Percentiles rank a stretch among this genome's conserved stretches.
Evolutionary conservation across 2,797 vertebrate species (phyloP).

Genomic region (Squalus acanthias): DNA sequence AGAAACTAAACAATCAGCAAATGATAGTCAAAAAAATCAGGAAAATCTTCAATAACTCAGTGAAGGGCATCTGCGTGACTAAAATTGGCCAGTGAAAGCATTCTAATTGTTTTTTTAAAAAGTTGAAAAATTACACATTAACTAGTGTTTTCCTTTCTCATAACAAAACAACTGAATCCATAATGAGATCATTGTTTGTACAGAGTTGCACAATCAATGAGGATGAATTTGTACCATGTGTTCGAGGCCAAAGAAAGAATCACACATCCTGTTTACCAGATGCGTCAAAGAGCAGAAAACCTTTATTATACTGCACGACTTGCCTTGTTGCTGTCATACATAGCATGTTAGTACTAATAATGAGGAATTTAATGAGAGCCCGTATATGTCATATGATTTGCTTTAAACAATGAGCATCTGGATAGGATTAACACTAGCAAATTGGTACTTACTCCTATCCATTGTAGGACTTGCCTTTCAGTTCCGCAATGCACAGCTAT

Average conservation of each 20-base stretch:
- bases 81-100: neutral
- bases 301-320: neutral
- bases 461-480: neutral
- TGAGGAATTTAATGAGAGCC: neutral
- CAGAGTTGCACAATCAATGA: neutral
- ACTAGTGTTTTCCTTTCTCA: slow-evolving; percentile 19
- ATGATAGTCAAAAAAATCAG: neutral
- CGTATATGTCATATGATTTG: neutral
- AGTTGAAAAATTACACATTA: neutral
- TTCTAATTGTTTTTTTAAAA: neutral
- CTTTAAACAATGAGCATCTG: neutral
- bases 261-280: slow-evolving; percentile 32
- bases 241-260: slow-evolving; percentile 13
- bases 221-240: slow-evolving; percentile 25
- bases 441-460: neutral
- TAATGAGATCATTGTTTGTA: slow-evolving; percentile 30
- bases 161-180: slow-evolving; percentile 24
- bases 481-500: neutral
- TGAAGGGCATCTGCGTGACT: neutral
- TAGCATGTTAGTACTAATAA: neutral
- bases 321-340: neutral
- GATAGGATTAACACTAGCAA: neutral
- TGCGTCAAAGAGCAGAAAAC: neutral
- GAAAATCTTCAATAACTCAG: neutral
- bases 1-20: neutral